Conservation (phyloP, 2,888 invertebrate genomes). For the Criorhina ranunculi region DNA sequence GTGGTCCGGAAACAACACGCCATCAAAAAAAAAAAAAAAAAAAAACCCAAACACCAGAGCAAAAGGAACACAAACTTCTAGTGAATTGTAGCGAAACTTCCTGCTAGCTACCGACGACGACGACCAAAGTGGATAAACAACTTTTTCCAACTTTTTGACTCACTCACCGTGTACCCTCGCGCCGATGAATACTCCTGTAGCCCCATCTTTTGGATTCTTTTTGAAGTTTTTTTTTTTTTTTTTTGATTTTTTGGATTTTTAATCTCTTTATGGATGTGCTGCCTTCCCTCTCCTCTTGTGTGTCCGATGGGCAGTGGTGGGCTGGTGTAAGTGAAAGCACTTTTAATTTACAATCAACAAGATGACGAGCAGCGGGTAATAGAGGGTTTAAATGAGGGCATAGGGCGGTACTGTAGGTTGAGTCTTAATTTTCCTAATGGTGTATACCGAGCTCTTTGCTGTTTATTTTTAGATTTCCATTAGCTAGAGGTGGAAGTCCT, state of each 20-base stretch:
- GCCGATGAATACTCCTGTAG: background rate
- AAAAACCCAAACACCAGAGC: slow-evolving; percentile 25
- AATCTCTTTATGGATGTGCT: slow-evolving; percentile 69
- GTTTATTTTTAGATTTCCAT: background rate
- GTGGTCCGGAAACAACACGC: slow-evolving; percentile 71
- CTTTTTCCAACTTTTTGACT: slow-evolving; percentile 58
- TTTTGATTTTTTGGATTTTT: slow-evolving; percentile 73
- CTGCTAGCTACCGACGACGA: slow-evolving; percentile 9
- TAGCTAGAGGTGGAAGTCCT: background rate
- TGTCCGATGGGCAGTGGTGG: background rate
- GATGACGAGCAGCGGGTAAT: slow-evolving; percentile 32
- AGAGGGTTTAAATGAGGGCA: slow-evolving; percentile 37
- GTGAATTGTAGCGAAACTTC: slow-evolving; percentile 72
- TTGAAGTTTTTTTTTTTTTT: slow-evolving; percentile 74
- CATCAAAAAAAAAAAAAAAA: slow-evolving; percentile 30
- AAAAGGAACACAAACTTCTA: slow-evolving; percentile 27
- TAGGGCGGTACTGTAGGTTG: slow-evolving; percentile 18
- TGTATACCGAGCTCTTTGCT: slow-evolving; percentile 63
- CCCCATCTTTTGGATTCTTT: slow-evolving; percentile 55
- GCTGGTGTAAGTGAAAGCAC: slow-evolving; percentile 62
- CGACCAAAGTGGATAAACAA: slow-evolving; percentile 60
- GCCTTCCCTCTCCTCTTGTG: slow-evolving; percentile 15
- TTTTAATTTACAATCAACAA: slow-evolving; percentile 73
- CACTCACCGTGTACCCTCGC: slow-evolving; percentile 6
- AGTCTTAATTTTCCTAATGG: slow-evolving; percentile 73